phyloP scores from a whole-genome alignment of 2,888 invertebrate species.

The Rambutsinella grinnellia region DNA sequence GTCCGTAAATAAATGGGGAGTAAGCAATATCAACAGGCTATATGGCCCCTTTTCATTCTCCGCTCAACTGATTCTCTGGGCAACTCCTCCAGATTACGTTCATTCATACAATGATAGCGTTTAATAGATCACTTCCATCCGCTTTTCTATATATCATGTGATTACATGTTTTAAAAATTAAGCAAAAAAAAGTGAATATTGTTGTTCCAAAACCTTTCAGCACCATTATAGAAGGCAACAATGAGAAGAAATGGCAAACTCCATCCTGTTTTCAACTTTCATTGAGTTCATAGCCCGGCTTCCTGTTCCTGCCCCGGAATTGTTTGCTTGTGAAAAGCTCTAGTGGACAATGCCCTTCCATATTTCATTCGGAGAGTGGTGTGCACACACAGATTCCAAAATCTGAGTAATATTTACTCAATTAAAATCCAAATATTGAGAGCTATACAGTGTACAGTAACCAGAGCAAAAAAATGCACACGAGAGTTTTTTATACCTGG shows the following conservation, averaged over 20 bases:
- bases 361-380: background rate
- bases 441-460: background rate
- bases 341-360: background rate
- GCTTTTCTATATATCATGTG: background rate
- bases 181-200: background rate
- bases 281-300: background rate
- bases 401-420: background rate
- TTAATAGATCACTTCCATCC: conserved; percentile 9
- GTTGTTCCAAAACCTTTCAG: background rate
- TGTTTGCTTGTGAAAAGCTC: background rate
- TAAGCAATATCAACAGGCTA: background rate
- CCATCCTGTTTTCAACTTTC: background rate
- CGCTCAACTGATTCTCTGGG: background rate
- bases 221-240: background rate
- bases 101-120: background rate
- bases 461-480: no score
- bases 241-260: background rate
- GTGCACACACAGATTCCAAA: background rate
- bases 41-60: background rate
- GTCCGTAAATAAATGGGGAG: background rate
- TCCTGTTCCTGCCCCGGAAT: background rate
- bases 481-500: no score
- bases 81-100: background rate
- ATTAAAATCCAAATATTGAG: background rate
- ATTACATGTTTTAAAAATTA: background rate